Conservation (phyloP, 2,888 invertebrate genomes). For the Drosophila putrida region DNA sequence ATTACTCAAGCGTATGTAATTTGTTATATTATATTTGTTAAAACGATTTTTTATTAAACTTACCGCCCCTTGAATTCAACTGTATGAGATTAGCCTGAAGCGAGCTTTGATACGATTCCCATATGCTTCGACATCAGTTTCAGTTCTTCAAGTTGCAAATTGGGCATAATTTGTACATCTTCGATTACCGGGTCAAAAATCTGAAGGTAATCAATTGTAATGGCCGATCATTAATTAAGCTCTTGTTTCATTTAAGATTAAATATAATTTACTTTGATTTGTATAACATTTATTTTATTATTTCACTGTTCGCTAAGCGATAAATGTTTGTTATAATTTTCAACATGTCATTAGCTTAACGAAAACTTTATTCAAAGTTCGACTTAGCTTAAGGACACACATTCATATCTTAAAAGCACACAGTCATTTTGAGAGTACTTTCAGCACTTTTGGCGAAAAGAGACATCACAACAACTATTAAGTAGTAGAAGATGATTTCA, state of each 20-base stretch:
- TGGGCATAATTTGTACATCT: too few relatives aligned
- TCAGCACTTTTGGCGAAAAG: background rate
- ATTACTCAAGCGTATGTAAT: constrained; percentile 75
- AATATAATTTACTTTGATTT: background rate
- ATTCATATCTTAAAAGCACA: background rate
- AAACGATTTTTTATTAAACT: constrained; percentile 45
- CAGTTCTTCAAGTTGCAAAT: too few relatives aligned
- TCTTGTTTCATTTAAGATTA: background rate
- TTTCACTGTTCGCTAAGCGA: background rate
- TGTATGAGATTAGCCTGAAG: constrained; percentile 16
- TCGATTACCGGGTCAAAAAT: background rate
- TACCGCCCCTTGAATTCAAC: constrained; percentile 3
- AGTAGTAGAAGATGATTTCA: constrained; percentile 6
- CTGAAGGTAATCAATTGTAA: too few relatives aligned
- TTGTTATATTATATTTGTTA: constrained; percentile 72
- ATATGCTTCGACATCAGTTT: constrained; percentile 9
- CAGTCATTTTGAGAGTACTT: background rate
- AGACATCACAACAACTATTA: constrained; percentile 8
- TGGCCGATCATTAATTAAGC: background rate
- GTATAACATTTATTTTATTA: background rate
- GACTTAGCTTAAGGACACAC: background rate
- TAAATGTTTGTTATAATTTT: background rate
- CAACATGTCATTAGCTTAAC: background rate
- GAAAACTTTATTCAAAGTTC: background rate
- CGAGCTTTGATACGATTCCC: constrained; percentile 1